Percentiles rank a stretch among this genome's conserved stretches.
Evolutionary conservation across 2,888 invertebrate genomes (phyloP).

Genomic region (Sepiola atlantica): DNA sequence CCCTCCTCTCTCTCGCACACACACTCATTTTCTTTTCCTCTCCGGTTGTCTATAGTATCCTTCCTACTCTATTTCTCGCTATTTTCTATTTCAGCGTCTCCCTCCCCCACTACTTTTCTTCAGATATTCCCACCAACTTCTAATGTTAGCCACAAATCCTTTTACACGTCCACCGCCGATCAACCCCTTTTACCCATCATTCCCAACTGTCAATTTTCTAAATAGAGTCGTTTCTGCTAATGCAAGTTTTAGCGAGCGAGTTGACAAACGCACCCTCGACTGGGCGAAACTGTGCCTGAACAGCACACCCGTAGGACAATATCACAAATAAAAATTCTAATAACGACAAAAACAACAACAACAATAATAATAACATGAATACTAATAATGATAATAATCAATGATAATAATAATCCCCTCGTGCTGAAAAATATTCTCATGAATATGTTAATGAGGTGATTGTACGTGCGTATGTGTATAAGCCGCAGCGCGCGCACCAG

Average conservation of each 20-base stretch:
- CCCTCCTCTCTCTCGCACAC: too few species aligned
- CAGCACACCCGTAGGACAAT: conserved; percentile 15
- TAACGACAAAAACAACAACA: too few species aligned
- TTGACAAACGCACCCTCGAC: neutral
- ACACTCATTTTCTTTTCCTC: too few species aligned
- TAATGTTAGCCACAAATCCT: neutral
- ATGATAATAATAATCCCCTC: too few species aligned
- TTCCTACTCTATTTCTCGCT: too few species aligned
- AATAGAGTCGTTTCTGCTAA: neutral
- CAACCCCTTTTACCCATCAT: neutral
- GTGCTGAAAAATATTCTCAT: conserved; percentile 6
- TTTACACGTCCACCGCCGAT: neutral
- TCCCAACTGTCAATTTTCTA: neutral
- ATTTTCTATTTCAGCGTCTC: too few species aligned
- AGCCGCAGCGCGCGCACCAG: neutral
- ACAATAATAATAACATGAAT: neutral
- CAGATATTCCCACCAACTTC: neutral
- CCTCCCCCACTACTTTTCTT: neutral
- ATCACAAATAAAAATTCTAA: neutral
- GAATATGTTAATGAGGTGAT: conserved; percentile 16
- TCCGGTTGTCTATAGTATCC: too few species aligned
- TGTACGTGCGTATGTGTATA: conserved; percentile 4
- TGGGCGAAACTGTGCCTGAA: neutral
- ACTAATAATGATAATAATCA: too few species aligned
- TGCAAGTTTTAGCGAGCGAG: neutral